These are phyloP conservation scores for Hydropotes inermis DNA, from an alignment of 2,113 vertebrate genomes.

Conservation along the genomic window DNA sequence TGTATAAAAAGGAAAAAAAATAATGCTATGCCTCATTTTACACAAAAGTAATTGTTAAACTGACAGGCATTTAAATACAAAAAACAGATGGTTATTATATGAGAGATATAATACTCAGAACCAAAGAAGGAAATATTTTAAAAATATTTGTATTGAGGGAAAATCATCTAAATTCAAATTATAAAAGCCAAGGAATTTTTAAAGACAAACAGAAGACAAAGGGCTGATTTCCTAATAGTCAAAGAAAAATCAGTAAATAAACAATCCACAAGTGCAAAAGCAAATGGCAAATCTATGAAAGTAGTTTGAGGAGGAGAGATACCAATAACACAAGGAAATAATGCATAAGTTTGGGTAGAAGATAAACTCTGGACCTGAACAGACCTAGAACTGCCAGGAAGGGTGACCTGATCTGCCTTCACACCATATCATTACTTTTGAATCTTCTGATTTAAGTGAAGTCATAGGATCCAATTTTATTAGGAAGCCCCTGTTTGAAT, in stretches of 20 bases:
- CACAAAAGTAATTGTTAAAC: conserved; percentile 6
- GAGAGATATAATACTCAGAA: not conserved
- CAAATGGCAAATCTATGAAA: not conserved
- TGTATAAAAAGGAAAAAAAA: not conserved
- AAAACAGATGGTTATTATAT: not conserved
- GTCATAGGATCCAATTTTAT: not conserved
- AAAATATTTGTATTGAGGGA: not conserved
- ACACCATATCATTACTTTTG: not conserved
- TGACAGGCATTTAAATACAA: not conserved
- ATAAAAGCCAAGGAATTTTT: not conserved
- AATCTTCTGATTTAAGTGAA: not conserved
- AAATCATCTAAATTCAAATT: not conserved
- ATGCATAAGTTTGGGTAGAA: not conserved
- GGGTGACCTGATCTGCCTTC: not conserved
- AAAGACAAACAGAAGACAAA: not conserved
- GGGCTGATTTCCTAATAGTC: not conserved
- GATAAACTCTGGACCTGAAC: not conserved
- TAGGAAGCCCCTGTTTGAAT: not conserved
- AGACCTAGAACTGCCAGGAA: not conserved
- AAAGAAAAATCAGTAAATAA: not conserved
- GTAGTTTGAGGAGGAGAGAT: not conserved
- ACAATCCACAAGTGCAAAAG: not conserved
- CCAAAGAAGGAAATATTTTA: not conserved
- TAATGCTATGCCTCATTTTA: not conserved
- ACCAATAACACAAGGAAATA: not conserved